A percentile compares a stretch with the other conserved stretches of the same genome.
These are phyloP conservation scores for Seladonia tumulorum DNA, from an alignment of 2,888 invertebrate genomes.

Conservation along the genomic window DNA sequence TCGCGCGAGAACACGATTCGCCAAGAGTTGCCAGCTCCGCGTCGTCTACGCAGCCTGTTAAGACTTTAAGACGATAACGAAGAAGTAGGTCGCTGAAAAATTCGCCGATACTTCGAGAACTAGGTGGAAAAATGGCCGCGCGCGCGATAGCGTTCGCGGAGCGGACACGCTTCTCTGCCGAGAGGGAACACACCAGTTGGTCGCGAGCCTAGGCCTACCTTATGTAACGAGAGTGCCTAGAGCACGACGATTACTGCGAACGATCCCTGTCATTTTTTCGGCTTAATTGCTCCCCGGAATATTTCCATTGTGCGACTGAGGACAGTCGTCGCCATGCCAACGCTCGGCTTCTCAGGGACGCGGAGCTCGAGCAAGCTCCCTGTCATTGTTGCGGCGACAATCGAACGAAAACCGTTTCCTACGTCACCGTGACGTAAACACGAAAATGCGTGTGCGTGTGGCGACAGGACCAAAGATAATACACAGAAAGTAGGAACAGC, in stretches of 20 bases:
- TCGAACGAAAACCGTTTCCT: background rate
- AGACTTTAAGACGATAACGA: slow-evolving; percentile 73
- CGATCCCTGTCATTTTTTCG: slow-evolving; percentile 19
- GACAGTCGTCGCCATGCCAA: slow-evolving; percentile 4
- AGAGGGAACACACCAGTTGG: slow-evolving; percentile 9
- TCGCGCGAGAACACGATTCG: background rate
- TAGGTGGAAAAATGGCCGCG: slow-evolving; percentile 82
- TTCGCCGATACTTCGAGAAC: slow-evolving; percentile 80
- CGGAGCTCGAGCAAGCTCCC: background rate
- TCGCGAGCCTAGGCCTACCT: slow-evolving; percentile 36
- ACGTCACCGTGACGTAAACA: background rate
- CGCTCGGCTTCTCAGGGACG: slow-evolving; percentile 13
- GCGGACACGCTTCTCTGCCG: slow-evolving; percentile 31
- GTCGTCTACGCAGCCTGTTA: slow-evolving; percentile 41
- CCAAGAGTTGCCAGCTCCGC: slow-evolving; percentile 43
- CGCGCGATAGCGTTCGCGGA: slow-evolving; percentile 74
- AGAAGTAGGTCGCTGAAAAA: slow-evolving; percentile 83
- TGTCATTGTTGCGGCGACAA: background rate
- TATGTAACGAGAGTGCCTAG: slow-evolving; percentile 52
- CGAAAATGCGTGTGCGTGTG: background rate
- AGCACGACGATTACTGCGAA: background rate
- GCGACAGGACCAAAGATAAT: background rate
- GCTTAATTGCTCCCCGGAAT: slow-evolving; percentile 29
- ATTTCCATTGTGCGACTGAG: slow-evolving; percentile 29
- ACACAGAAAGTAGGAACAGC: background rate